Evolutionary conservation across 2,888 invertebrate species (phyloP).

Genomic region (Rhabditoides inermis): DNA sequence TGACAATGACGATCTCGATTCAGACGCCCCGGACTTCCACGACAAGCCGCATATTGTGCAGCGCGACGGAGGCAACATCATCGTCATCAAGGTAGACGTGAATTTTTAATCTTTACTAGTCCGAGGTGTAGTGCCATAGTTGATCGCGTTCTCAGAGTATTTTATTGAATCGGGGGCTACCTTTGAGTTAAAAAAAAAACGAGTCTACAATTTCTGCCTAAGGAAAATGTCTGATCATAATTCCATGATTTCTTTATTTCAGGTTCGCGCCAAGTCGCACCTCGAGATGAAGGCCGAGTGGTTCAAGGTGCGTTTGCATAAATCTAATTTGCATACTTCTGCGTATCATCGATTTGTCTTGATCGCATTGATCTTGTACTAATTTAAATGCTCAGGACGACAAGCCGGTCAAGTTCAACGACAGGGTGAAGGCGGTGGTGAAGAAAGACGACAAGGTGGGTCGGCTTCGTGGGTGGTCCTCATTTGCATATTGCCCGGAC

Average conservation of each 20-base stretch:
- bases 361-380: constrained; percentile 13
- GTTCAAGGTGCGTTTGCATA: constrained; percentile 42
- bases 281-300: constrained; percentile 50
- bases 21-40: constrained; percentile 53
- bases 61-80: constrained; percentile 49
- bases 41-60: constrained; percentile 53
- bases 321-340: constrained; percentile 1
- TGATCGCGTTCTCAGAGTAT: too few relatives aligned
- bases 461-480: neutral
- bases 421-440: constrained; percentile 46
- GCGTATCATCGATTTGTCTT: constrained; percentile 16
- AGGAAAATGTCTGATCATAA: too few relatives aligned
- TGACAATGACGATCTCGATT: too few relatives aligned
- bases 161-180: too few relatives aligned
- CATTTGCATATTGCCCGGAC: neutral
- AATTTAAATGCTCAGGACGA: constrained; percentile 49
- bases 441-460: constrained; percentile 48
- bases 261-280: constrained; percentile 49
- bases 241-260: neutral
- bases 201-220: too few relatives aligned
- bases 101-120: neutral
- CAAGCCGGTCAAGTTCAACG: constrained; percentile 46
- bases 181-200: neutral
- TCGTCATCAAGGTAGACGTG: constrained; percentile 40
- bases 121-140: neutral